Conservation (phyloP, 2,113 vertebrate species). For the Corythaeola cristata region DNA sequence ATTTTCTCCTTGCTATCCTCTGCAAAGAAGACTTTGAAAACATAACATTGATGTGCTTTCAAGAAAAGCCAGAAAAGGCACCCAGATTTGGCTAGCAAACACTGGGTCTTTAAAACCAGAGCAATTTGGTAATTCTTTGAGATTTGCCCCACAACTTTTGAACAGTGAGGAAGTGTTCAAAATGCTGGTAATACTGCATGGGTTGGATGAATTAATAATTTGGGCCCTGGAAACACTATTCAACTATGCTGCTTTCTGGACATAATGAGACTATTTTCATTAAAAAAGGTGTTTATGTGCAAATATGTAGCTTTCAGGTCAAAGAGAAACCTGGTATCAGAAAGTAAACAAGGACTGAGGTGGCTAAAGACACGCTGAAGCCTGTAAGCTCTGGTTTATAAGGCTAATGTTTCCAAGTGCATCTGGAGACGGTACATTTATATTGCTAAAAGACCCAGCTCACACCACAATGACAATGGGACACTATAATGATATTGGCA, state of each 20-base stretch:
- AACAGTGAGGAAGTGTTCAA: background rate
- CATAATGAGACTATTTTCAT: background rate
- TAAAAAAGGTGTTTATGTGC: background rate
- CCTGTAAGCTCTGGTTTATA: background rate
- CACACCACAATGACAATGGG: background rate
- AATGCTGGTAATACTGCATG: background rate
- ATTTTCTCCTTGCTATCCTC: background rate
- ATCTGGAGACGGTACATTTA: background rate
- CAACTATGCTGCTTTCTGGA: background rate
- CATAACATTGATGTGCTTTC: background rate
- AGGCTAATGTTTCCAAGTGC: background rate
- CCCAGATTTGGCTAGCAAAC: background rate
- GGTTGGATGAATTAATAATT: background rate
- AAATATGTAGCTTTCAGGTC: background rate
- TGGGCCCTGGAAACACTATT: background rate
- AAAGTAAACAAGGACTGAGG: background rate
- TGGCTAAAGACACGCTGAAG: background rate
- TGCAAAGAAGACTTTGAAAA: background rate
- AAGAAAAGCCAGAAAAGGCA: background rate
- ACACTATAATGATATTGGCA: background rate
- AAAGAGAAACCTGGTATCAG: background rate
- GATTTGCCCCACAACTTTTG: background rate
- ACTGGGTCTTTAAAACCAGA: background rate
- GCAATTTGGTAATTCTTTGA: background rate
- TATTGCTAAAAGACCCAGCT: background rate